Conservation (phyloP, 53 echinoderm and acorn worm genomes). For the Echinometra lucunter region DNA sequence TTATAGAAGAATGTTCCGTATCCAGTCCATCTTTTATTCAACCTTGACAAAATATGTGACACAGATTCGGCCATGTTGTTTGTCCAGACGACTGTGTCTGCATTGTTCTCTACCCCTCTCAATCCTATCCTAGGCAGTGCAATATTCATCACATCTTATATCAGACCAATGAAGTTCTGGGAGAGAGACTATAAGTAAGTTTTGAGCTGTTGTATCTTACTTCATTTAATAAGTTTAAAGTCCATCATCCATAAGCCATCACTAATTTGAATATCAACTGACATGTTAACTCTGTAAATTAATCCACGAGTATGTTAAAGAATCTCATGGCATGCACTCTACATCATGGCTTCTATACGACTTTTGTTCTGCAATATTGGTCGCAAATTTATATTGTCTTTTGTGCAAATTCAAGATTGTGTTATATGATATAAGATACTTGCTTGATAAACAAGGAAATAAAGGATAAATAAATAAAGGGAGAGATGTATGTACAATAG, state of each 20-base stretch:
- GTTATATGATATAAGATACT: no score
- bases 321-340: no score
- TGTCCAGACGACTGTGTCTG: slow-evolving; percentile 92
- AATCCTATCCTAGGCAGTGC: slow-evolving; percentile 99
- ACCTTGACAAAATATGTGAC: slow-evolving; percentile 33
- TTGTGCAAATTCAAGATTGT: no score
- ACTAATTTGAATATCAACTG: no score
- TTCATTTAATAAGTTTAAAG: no score
- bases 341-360: background rate
- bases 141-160: slow-evolving; percentile 98
- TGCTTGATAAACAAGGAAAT: no score
- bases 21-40: background rate
- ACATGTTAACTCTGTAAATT: background rate
- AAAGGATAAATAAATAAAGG: no score
- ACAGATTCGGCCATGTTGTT: slow-evolving; percentile 98
- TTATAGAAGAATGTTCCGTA: background rate
- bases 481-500: no score
- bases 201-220: no score
- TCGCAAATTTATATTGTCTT: no score
- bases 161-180: slow-evolving; percentile 99
- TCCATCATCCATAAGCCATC: no score
- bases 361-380: no score
- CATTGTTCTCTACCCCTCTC: slow-evolving; percentile 94
- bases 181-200: slow-evolving; percentile 99
- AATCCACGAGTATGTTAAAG: background rate